A percentile compares a stretch with the other conserved stretches of the same genome.
These are phyloP conservation scores for Dipodomys merriami DNA, from an alignment of 2,113 vertebrate species.

Conservation along the genomic window DNA sequence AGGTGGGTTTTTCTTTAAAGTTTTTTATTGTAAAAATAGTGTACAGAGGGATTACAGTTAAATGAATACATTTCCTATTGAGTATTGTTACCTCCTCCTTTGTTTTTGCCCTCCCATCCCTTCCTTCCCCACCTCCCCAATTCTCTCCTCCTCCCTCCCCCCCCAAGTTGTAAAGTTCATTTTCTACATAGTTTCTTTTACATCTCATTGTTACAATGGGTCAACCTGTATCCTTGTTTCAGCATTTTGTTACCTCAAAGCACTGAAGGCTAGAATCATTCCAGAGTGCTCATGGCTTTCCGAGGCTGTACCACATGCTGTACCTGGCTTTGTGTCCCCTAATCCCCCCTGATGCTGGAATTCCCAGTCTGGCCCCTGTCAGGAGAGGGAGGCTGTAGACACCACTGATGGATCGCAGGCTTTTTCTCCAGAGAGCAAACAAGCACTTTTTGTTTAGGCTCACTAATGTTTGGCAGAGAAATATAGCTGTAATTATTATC, in stretches of 20 bases:
- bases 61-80: no score
- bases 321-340: slow-evolving; percentile 81
- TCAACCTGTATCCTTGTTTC: no score
- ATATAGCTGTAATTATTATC: slow-evolving; percentile 84
- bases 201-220: no score
- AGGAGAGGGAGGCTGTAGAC: slow-evolving; percentile 82
- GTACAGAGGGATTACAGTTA: no score
- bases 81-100: no score
- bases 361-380: slow-evolving; percentile 72
- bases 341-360: slow-evolving; percentile 84
- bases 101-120: no score
- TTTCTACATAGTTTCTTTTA: no score
- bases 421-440: slow-evolving; percentile 84
- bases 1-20: slow-evolving; percentile 75
- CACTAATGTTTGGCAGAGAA: slow-evolving; percentile 88
- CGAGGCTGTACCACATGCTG: slow-evolving; percentile 72
- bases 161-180: no score
- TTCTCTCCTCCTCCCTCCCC: no score
- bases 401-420: slow-evolving; percentile 85
- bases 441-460: slow-evolving; percentile 89
- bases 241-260: slow-evolving; percentile 70
- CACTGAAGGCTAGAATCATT: slow-evolving; percentile 83
- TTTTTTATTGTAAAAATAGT: no score
- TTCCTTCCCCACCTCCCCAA: no score
- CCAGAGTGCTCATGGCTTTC: slow-evolving; percentile 86